These are phyloP conservation scores for Caranx melampygus DNA, from an alignment of 2,113 vertebrate genomes.

Conservation along the genomic window DNA sequence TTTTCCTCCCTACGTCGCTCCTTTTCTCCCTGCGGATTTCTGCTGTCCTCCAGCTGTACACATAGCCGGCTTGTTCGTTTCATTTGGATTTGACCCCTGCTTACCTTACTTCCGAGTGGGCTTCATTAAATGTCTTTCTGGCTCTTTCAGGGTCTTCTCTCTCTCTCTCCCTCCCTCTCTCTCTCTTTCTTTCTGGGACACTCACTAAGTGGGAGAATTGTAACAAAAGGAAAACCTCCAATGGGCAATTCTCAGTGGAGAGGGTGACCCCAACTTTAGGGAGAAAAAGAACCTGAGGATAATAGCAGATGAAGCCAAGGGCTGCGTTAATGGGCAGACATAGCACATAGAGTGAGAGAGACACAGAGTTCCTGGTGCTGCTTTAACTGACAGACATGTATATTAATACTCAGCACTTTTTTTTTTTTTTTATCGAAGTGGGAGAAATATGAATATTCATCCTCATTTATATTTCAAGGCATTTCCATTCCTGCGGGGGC, in stretches of 20 bases:
- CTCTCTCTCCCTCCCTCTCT: constrained; percentile 60
- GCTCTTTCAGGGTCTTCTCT: constrained; percentile 71
- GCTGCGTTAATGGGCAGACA: constrained; percentile 89
- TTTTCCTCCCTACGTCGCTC: constrained; percentile 50
- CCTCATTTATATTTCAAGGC: constrained; percentile 99
- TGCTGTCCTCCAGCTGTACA: constrained; percentile 73
- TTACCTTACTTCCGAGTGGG: constrained; percentile 82
- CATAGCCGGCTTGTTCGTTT: constrained; percentile 77
- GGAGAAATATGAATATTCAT: constrained; percentile 99
- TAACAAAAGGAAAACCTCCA: constrained; percentile 84
- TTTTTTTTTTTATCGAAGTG: constrained; percentile 85
- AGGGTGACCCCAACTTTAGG: constrained; percentile 83
- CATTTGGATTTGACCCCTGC: constrained; percentile 83
- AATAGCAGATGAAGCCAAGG: constrained; percentile 90
- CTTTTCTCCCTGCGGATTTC: constrained; percentile 72
- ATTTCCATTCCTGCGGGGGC: constrained; percentile 92
- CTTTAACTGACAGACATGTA: constrained; percentile 96
- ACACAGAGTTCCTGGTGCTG: constrained; percentile 84
- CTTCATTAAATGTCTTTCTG: constrained; percentile 86
- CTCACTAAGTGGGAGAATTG: constrained; percentile 81
- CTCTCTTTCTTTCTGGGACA: constrained; percentile 53
- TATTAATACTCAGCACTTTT: constrained; percentile 98
- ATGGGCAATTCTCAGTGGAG: constrained; percentile 82
- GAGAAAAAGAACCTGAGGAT: constrained; percentile 86
- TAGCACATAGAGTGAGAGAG: constrained; percentile 73